Percentiles rank a stretch among this genome's conserved stretches.
Evolutionary conservation across 2,888 invertebrate genomes (phyloP).

Genomic region (Microctonus hyperodae): DNA sequence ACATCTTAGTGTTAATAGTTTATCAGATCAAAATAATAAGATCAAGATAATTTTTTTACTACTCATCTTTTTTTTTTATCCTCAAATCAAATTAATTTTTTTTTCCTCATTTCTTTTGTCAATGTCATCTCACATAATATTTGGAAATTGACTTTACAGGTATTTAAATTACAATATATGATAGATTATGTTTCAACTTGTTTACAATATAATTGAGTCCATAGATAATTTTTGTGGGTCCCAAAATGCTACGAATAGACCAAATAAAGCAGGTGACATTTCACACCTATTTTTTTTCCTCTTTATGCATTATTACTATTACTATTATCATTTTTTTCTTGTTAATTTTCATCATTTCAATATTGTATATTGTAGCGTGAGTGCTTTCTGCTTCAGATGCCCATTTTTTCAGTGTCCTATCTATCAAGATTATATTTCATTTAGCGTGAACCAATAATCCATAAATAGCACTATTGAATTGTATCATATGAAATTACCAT

Average conservation of each 20-base stretch:
- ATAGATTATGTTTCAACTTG: constrained; percentile 37
- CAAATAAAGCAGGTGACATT: constrained; percentile 45
- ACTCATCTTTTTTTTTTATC: constrained; percentile 21
- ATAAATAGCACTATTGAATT: neutral
- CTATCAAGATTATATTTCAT: neutral
- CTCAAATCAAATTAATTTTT: constrained; percentile 15
- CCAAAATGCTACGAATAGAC: constrained; percentile 53
- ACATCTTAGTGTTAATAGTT: too few relatives aligned
- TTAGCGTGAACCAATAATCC: constrained; percentile 16
- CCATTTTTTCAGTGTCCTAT: neutral
- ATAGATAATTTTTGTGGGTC: constrained; percentile 55
- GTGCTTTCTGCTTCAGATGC: constrained; percentile 5
- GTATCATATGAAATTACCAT: neutral
- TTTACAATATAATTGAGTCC: constrained; percentile 41
- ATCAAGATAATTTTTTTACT: constrained; percentile 25
- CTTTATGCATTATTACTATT: constrained; percentile 18
- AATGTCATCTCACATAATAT: constrained; percentile 31
- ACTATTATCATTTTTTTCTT: constrained; percentile 34
- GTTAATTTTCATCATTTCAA: constrained; percentile 34
- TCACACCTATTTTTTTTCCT: constrained; percentile 36
- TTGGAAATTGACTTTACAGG: constrained; percentile 35
- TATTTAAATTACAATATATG: constrained; percentile 38
- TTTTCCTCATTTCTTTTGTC: constrained; percentile 24
- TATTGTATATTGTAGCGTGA: constrained; percentile 6
- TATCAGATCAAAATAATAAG: too few relatives aligned